phyloP scores from a whole-genome alignment of 2,888 invertebrate genomes.

The Melanophora roralis region DNA sequence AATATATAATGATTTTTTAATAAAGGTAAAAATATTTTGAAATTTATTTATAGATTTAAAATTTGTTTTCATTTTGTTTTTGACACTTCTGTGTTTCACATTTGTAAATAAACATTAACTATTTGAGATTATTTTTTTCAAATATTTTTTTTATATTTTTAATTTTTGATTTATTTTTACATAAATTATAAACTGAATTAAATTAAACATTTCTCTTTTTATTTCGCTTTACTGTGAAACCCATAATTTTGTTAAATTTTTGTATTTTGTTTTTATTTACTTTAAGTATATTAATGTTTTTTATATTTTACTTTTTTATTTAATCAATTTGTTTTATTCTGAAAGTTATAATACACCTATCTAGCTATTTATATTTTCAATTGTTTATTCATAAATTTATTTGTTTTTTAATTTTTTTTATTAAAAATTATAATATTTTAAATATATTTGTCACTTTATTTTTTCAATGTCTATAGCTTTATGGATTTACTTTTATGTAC shows the following conservation, averaged over 20 bases:
- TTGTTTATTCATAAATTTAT: constrained; percentile 33
- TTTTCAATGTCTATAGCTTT: too few relatives aligned
- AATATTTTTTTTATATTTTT: constrained; percentile 6
- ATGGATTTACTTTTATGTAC: neutral
- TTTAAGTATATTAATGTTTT: neutral
- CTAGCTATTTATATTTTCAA: constrained; percentile 47
- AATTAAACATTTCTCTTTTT: constrained; percentile 28
- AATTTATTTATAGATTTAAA: constrained; percentile 2
- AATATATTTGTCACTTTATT: too few relatives aligned
- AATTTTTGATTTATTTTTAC: neutral
- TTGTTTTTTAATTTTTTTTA: constrained; percentile 26
- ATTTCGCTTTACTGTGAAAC: constrained; percentile 58
- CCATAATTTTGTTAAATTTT: constrained; percentile 59
- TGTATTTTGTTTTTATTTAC: constrained; percentile 16
- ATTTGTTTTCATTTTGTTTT: constrained; percentile 2
- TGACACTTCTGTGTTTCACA: constrained; percentile 8
- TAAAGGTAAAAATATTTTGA: neutral
- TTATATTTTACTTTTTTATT: neutral
- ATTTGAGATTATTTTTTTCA: constrained; percentile 1
- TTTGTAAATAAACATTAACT: constrained; percentile 38
- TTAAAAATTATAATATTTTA: too few relatives aligned
- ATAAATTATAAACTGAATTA: too few relatives aligned
- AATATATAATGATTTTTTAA: neutral
- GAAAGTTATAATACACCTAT: constrained; percentile 48
- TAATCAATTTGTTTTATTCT: constrained; percentile 8